Conservation (phyloP, 1,140 invertebrate genomes). For the Drosophila rhopaloa region DNA sequence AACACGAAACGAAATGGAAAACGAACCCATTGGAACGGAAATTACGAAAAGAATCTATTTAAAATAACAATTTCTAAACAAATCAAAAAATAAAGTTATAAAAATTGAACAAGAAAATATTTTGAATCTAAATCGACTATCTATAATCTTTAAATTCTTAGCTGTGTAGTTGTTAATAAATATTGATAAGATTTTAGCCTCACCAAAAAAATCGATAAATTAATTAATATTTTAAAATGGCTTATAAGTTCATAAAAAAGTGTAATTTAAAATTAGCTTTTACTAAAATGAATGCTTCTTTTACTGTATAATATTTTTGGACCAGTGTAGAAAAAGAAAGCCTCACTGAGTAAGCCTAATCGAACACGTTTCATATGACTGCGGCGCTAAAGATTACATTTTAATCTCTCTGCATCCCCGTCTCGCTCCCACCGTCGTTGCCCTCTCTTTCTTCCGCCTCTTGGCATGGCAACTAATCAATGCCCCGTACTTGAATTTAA, state of each 20-base stretch:
- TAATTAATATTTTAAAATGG: too few species aligned
- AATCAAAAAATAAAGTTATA: background rate
- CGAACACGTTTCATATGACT: constrained; percentile 81
- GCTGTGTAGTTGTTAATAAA: too few species aligned
- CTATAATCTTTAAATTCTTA: too few species aligned
- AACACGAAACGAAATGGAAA: constrained; percentile 16
- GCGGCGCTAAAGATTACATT: constrained; percentile 80
- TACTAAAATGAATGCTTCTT: too few species aligned
- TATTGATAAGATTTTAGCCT: too few species aligned
- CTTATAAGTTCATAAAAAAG: too few species aligned
- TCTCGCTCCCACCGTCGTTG: background rate
- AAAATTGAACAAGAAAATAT: too few species aligned
- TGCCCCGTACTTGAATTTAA: constrained; percentile 80
- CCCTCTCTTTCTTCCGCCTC: background rate
- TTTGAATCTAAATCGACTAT: too few species aligned
- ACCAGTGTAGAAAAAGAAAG: constrained; percentile 7
- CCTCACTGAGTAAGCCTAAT: constrained; percentile 60
- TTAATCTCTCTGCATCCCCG: constrained; percentile 60
- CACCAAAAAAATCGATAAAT: too few species aligned
- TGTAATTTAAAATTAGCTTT: too few species aligned
- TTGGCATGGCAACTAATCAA: constrained; percentile 67
- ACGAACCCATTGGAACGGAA: background rate
- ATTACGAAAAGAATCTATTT: background rate
- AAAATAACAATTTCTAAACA: background rate
- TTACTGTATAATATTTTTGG: background rate